phyloP scores from a whole-genome alignment of 2,113 vertebrate species.

The Pachyramphus minor region DNA sequence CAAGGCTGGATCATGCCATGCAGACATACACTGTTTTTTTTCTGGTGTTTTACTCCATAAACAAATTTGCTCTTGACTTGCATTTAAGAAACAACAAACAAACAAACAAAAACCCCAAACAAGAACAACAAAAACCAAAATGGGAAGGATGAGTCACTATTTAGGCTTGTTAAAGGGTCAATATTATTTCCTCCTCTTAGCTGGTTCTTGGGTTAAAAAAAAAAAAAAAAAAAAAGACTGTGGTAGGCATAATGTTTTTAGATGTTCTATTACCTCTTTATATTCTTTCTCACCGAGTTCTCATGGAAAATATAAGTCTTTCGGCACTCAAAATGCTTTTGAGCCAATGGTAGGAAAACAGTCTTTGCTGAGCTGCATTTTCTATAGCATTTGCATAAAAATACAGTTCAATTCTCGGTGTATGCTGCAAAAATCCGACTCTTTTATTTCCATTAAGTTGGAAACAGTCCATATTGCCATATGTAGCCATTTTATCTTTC shows the following conservation, averaged over 20 bases:
- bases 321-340: background rate
- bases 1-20: background rate
- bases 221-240: background rate
- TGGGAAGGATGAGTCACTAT: background rate
- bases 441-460: constrained; percentile 42
- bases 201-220: background rate
- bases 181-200: background rate
- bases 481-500: constrained; percentile 45
- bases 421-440: constrained; percentile 26
- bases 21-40: background rate
- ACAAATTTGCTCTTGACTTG: background rate
- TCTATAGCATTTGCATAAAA: constrained; percentile 52
- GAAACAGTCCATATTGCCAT: constrained; percentile 58
- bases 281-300: background rate
- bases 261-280: background rate
- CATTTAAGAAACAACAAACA: background rate
- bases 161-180: background rate
- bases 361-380: constrained; percentile 48
- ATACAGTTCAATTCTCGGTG: background rate
- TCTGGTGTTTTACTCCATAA: background rate
- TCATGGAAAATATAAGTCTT: constrained; percentile 9
- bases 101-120: background rate
- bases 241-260: background rate
- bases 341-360: background rate
- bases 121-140: background rate